Conservation (phyloP, 2,113 vertebrate species). For the Trematocara zebra region DNA sequence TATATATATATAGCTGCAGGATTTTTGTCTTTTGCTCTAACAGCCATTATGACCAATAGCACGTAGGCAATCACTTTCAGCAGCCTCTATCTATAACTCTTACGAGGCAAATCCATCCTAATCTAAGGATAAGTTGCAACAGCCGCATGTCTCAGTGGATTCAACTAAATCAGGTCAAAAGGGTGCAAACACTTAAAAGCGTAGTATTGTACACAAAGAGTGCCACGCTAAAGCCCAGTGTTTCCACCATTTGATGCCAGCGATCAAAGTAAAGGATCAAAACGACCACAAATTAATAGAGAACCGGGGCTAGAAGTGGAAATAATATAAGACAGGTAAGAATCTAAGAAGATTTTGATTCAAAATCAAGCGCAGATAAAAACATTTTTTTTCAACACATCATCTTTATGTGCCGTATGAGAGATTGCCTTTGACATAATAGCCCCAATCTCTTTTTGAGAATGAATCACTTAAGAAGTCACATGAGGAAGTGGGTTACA, state of each 20-base stretch:
- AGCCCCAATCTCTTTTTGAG: background rate
- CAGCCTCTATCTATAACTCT: background rate
- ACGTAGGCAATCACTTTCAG: background rate
- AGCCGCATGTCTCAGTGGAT: constrained; percentile 29
- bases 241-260: background rate
- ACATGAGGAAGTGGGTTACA: background rate
- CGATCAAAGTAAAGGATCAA: background rate
- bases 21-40: background rate
- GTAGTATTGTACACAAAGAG: background rate
- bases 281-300: background rate
- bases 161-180: constrained; percentile 47
- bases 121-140: constrained; percentile 47
- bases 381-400: background rate
- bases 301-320: background rate
- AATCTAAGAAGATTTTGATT: background rate
- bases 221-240: background rate
- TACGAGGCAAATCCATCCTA: constrained; percentile 44
- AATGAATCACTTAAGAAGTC: constrained; percentile 24
- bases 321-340: background rate
- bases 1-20: background rate
- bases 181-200: constrained; percentile 12
- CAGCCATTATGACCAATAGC: background rate
- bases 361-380: background rate
- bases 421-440: background rate
- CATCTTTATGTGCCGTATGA: background rate